phyloP scores from a whole-genome alignment of 2,797 vertebrate genomes.

The Limnodromus scolopaceus region DNA sequence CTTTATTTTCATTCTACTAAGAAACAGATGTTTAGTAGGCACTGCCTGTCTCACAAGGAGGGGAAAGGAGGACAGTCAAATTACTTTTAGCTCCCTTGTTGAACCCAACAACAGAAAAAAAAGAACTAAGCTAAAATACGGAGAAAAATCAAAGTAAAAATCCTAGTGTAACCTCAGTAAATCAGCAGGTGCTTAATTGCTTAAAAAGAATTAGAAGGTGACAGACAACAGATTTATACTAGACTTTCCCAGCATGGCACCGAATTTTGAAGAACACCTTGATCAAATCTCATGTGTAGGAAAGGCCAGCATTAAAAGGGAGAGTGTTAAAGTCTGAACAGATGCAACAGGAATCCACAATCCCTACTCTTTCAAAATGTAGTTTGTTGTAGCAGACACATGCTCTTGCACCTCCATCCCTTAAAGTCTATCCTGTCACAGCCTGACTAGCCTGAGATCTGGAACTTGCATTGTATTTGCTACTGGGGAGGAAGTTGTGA shows the following conservation, averaged over 20 bases:
- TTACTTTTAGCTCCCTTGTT: constrained; percentile 40
- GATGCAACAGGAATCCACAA: not conserved
- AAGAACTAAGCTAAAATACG: constrained; percentile 47
- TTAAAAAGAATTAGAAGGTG: constrained; percentile 66
- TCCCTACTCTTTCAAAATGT: not conserved
- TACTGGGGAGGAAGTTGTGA: not conserved
- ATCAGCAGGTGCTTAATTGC: constrained; percentile 74
- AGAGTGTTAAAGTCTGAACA: not conserved
- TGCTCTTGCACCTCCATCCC: not conserved
- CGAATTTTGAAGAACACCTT: constrained; percentile 68
- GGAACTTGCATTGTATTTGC: fast-evolving
- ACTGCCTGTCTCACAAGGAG: not conserved
- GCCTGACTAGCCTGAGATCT: not conserved
- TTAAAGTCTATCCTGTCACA: not conserved
- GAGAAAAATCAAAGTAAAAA: constrained; percentile 59
- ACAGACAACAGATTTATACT: constrained; percentile 57
- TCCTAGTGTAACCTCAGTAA: constrained; percentile 36
- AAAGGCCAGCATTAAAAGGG: not conserved
- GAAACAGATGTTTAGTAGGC: constrained; percentile 27
- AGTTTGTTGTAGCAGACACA: not conserved
- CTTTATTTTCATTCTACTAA: not conserved
- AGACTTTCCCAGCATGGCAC: constrained; percentile 45
- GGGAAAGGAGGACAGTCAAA: not conserved
- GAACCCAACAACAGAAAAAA: constrained; percentile 1
- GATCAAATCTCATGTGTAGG: constrained; percentile 38